Base-by-base conservation (phyloP, 2,797 vertebrate species). In the Tragopan temminckii region DNA sequence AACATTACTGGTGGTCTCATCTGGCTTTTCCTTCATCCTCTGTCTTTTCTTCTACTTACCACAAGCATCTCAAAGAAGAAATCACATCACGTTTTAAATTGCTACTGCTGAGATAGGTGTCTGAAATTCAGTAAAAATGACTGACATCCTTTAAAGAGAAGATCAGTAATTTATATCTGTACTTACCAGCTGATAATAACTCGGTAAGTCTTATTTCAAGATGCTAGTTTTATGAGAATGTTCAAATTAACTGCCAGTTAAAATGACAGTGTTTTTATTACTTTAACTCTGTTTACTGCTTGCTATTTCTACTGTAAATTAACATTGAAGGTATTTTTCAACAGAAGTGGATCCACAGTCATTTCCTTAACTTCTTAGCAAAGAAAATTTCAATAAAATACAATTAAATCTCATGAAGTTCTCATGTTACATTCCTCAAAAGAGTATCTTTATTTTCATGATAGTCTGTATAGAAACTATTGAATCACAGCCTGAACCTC, bases 131-230 rank as follows among this genome's bases (percentile, higher is more conserved):
- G 35, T 91, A 75, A 92, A 92, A 92, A 75, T 76, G 66, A 81
- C 62, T 2, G 0, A 80, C 76, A 87, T 80, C 62, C 66, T 83
- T 76, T 85, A 75, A 50, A 90, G 79, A 70, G 59, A 95, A 94
- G 87, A 87, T 91, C 80, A 84, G 4, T 93, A 94, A 89, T 94
- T 96, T 92, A 92, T 88, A 91, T 55, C 82, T 83, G 45, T 79
- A 80, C 85, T 89, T 85, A 86, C 35, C 58, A 92, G 80, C 80
- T 71, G 66, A 1, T 95, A 86, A 88, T 94, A 91, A 94, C 91
- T 93, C 88, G 86, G 86, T 24, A n/a, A 91, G 20, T 46, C 61
- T 94, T 83, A 79, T 76, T 94, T 93, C 93, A 92, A 95, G 82
- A 94, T 94, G 80, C 67, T 91, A 48, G 24, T 48, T 85, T 93